Percentiles rank a stretch among this genome's conserved stretches.
Evolutionary conservation across 1,140 invertebrate genomes (phyloP).

Genomic region (Tribolium madens): DNA sequence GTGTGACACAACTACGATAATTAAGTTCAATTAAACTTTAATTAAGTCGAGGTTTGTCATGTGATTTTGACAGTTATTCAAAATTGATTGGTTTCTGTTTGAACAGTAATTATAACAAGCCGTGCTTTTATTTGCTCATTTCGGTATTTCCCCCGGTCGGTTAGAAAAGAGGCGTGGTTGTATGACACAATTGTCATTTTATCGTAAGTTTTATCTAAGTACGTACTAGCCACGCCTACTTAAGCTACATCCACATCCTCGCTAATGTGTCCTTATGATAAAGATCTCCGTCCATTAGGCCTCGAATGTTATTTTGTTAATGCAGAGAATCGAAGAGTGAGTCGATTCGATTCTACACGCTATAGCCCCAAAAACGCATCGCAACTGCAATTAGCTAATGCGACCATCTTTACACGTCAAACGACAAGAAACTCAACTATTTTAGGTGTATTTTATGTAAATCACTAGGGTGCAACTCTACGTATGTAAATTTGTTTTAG

Average conservation of each 20-base stretch:
- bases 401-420: constrained; percentile 39
- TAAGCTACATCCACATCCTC: constrained; percentile 35
- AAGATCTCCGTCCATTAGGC: constrained; percentile 42
- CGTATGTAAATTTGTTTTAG: constrained; percentile 53
- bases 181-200: constrained; percentile 47
- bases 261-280: constrained; percentile 43
- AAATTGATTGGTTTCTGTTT: constrained; percentile 37
- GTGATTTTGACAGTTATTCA: constrained; percentile 39
- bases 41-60: constrained; percentile 16
- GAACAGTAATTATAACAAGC: constrained; percentile 33
- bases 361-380: constrained; percentile 8
- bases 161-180: constrained; percentile 16
- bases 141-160: neutral
- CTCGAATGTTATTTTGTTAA: constrained; percentile 38
- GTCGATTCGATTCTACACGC: constrained; percentile 19
- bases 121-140: constrained; percentile 42
- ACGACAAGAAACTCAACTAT: constrained; percentile 12
- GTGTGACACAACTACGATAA: constrained; percentile 22
- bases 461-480: constrained; percentile 49
- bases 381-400: constrained; percentile 44
- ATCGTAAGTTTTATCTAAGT: constrained; percentile 41
- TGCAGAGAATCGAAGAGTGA: constrained; percentile 19
- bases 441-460: constrained; percentile 52
- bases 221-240: constrained; percentile 28
- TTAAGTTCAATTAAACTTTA: constrained; percentile 40